Evolutionary conservation across 1,140 invertebrate species (phyloP).

Genomic region (Drosophila pseudoananassae): DNA sequence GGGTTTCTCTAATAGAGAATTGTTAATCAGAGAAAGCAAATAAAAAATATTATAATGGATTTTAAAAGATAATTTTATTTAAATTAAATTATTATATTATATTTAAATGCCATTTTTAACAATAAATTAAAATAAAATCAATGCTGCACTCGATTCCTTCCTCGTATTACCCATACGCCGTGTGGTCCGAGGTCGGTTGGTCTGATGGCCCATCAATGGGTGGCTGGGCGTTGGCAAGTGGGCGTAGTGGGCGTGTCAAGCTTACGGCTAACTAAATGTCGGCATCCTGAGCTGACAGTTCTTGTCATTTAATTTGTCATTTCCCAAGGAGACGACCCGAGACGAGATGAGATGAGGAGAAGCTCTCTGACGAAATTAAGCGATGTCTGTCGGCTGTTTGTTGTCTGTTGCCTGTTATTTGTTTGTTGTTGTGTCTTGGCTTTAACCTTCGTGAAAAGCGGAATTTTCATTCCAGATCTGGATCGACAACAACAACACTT

Average conservation of each 20-base stretch:
- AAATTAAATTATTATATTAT: too few species aligned
- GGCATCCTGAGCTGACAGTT: conserved; percentile 42
- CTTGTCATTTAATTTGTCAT: conserved; percentile 60
- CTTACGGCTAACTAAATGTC: conserved; percentile 37
- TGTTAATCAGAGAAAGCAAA: too few species aligned
- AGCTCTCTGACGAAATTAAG: conserved; percentile 38
- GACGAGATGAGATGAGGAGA: not conserved
- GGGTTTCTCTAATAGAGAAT: not conserved
- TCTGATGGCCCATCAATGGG: conserved; percentile 19
- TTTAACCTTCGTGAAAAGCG: not conserved
- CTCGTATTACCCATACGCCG: conserved; percentile 46
- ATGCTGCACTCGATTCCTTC: too few species aligned
- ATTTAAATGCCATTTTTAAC: too few species aligned
- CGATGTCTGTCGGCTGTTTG: conserved; percentile 33
- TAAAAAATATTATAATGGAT: too few species aligned
- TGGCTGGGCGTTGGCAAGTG: not conserved
- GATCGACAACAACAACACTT: conserved; percentile 18
- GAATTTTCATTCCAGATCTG: not conserved
- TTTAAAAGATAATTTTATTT: too few species aligned
- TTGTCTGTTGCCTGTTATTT: too few species aligned
- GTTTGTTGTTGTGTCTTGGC: not conserved
- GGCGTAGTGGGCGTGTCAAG: conserved; percentile 21
- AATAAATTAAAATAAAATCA: too few species aligned
- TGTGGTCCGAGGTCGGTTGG: conserved; percentile 10
- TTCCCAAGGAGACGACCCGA: conserved; percentile 17